A percentile compares a stretch with the other conserved stretches of the same genome.
These are phyloP conservation scores for Scylla paramamosain DNA, from an alignment of 1,140 invertebrate species.

Conservation along the genomic window DNA sequence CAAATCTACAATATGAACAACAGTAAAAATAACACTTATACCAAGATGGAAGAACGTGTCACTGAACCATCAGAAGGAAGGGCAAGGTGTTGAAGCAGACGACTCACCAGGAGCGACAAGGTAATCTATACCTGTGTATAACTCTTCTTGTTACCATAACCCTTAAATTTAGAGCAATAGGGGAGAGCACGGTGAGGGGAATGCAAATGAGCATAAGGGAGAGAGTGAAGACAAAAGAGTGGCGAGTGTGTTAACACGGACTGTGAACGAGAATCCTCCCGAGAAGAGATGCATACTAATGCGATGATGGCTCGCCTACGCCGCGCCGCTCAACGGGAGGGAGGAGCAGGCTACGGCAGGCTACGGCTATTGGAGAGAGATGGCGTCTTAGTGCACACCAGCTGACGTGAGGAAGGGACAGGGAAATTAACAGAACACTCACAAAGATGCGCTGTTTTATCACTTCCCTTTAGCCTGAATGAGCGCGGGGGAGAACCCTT, in stretches of 20 bases:
- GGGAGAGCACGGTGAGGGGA: not conserved
- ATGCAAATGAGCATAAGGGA: not conserved
- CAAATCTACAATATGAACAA: slow-evolving; percentile 35
- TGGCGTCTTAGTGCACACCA: no score
- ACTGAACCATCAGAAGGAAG: not conserved
- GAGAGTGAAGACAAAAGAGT: slow-evolving; percentile 22
- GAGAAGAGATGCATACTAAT: not conserved
- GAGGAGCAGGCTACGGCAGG: no score
- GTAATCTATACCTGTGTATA: not conserved
- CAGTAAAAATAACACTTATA: no score
- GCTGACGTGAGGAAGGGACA: no score
- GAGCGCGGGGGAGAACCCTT: no score
- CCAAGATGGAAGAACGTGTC: no score
- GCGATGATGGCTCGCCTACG: not conserved
- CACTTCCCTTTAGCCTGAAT: no score
- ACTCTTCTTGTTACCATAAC: slow-evolving; percentile 14
- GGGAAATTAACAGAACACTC: no score
- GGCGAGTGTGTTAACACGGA: slow-evolving; percentile 3
- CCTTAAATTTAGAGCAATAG: slow-evolving; percentile 14
- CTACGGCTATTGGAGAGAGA: no score
- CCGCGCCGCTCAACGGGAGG: no score
- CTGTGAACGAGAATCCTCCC: not conserved
- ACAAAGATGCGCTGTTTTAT: no score
- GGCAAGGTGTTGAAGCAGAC: not conserved
- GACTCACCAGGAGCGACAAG: not conserved